phyloP scores from a whole-genome alignment of 37 sponge, comb jelly and placozoan species.

The Tethya wilhelma region DNA sequence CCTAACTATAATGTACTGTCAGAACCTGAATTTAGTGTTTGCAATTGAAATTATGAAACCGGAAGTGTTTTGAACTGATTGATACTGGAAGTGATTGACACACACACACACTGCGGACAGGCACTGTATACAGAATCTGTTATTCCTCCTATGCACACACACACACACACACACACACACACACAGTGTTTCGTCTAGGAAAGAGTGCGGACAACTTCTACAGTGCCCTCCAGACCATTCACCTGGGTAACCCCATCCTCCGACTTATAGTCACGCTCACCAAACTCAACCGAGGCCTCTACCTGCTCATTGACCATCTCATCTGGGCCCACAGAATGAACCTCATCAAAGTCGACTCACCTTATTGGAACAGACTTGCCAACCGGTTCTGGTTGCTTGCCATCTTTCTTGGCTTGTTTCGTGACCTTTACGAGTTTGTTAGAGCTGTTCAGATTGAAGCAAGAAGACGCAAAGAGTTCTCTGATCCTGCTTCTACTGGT shows the following conservation, averaged over 20 bases:
- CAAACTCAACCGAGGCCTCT: slow-evolving; percentile 67
- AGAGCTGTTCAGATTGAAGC: slow-evolving; percentile 32
- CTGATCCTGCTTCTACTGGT: not conserved
- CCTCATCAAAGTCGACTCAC: slow-evolving; percentile 32
- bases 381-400: slow-evolving; percentile 72
- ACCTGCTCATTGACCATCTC: slow-evolving; percentile 81
- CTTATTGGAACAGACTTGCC: slow-evolving; percentile 46
- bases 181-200: slow-evolving; percentile 82
- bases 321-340: slow-evolving; percentile 71
- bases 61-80: no score
- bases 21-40: no score
- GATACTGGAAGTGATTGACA: no score
- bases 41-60: no score
- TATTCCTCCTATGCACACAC: no score
- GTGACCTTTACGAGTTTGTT: slow-evolving; percentile 66
- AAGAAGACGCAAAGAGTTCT: slow-evolving; percentile 32
- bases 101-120: no score
- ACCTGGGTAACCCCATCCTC: slow-evolving; percentile 55
- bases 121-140: no score
- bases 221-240: slow-evolving; percentile 66
- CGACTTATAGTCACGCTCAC: slow-evolving; percentile 60
- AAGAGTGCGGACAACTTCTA: slow-evolving; percentile 74
- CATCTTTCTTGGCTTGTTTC: slow-evolving; percentile 43
- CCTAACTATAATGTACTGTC: no score
- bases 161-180: not conserved